A percentile compares a stretch with the other conserved stretches of the same genome.
Conservation (phyloP, 2,113 vertebrate species). For the Varanus salvator region DNA sequence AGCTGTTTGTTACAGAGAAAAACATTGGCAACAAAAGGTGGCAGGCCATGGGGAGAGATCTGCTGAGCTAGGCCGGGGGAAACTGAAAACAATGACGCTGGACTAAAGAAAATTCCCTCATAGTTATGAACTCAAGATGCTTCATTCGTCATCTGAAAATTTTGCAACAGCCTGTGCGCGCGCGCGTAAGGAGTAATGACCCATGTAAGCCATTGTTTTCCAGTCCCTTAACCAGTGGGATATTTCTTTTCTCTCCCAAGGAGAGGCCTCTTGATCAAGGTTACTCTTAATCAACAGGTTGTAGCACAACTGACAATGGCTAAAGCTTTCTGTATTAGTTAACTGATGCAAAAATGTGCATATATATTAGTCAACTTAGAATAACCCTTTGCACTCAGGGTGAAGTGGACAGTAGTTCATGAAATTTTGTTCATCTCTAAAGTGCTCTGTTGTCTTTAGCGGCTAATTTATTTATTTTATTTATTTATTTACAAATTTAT, state of each 20-base stretch:
- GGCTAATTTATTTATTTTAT: too few relatives aligned
- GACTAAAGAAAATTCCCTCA: background rate
- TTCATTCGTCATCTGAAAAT: slow-evolving; percentile 46
- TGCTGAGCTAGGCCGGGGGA: slow-evolving; percentile 41
- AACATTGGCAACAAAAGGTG: slow-evolving; percentile 50
- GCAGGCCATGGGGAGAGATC: slow-evolving; percentile 14
- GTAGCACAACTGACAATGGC: background rate
- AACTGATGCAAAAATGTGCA: background rate
- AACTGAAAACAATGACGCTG: slow-evolving; percentile 46
- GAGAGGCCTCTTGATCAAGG: background rate
- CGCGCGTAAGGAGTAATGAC: background rate
- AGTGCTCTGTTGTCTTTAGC: background rate
- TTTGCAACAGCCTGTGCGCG: slow-evolving; percentile 35
- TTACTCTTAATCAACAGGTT: background rate
- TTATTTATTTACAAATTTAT: too few relatives aligned
- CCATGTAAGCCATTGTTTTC: slow-evolving; percentile 22
- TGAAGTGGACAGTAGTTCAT: background rate
- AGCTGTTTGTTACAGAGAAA: slow-evolving; percentile 51
- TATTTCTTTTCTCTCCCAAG: background rate
- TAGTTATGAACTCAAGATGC: slow-evolving; percentile 31
- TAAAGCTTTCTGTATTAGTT: background rate
- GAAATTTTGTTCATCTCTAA: background rate
- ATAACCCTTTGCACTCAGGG: background rate
- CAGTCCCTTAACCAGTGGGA: background rate
- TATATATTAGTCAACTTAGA: background rate